Evolutionary conservation across 2,797 vertebrate species (phyloP).

Genomic region (Myotis findleyi): DNA sequence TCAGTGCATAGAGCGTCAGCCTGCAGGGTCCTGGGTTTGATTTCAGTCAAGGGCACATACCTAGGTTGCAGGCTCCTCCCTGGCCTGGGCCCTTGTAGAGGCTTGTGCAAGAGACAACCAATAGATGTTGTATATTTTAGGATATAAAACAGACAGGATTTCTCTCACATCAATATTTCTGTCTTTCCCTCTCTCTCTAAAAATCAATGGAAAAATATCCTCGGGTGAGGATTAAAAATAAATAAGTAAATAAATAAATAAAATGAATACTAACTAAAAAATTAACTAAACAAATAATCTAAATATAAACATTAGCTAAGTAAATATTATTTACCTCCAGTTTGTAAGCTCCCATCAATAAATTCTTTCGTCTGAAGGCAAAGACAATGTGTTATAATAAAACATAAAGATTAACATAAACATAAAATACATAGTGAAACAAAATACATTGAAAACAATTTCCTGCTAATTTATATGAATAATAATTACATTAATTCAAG

Average conservation of each 20-base stretch:
- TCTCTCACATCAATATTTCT: no score
- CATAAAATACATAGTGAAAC: conserved; percentile 39
- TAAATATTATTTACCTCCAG: conserved; percentile 91
- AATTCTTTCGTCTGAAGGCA: conserved; percentile 97
- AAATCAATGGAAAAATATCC: no score
- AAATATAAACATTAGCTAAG: conserved; percentile 45
- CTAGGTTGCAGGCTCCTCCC: no score
- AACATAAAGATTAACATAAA: background rate
- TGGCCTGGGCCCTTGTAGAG: no score
- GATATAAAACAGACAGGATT: no score
- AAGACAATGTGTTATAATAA: conserved; percentile 56
- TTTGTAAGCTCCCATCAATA: conserved; percentile 98
- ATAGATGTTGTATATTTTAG: no score
- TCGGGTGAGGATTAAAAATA: no score
- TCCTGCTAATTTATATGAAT: background rate
- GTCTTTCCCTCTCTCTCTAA: no score
- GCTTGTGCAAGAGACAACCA: no score
- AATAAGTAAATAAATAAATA: background rate
- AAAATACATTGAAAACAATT: conserved; percentile 49
- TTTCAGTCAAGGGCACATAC: no score
- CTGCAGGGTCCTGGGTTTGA: no score
- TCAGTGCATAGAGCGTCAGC: no score
- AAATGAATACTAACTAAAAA: conserved; percentile 38
- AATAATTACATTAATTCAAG: conserved; percentile 27
- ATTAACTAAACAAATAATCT: conserved; percentile 24